Evolutionary conservation across 2,888 invertebrate species (phyloP), one percentile per base, ranked within the genome.

Genomic region (Ethmia dodecea): DNA sequence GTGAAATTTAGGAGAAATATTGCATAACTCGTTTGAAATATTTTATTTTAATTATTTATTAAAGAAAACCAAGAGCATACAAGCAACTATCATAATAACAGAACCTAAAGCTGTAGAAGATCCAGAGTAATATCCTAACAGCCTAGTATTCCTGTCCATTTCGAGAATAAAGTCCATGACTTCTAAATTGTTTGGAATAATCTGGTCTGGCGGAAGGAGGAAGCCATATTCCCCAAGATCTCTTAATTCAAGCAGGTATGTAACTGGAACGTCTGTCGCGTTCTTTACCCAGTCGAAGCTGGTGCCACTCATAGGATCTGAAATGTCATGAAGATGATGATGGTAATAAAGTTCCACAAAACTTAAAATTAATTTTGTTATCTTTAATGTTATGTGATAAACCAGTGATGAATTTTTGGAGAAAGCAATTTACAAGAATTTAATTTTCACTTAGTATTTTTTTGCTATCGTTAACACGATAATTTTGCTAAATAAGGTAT

Each of bases 211-310:
- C 0, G 89, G 89, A 0, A 91, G 67, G 1, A 89, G 52, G 60
- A 91, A 91, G 0, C 90, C 91, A 28, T 72, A 86, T 5, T 64
- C 61, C 2, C 90, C 89, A 2, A 74, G 72, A 46, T 91, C 91
- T 13, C 89, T 63, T 1, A 91, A 76, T 52, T 92, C 91, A n/a
- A 90, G 70, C 0, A 89, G 86, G 50, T 87, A 89, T 1, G 88
- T 63, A 25, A 90, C 77, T 4, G 88, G 87, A 0, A 89, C 81
- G 1, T 84, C 66, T 0, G 79, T 67, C 1, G 52, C 66, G 2
- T 80, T 75, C 45, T 90, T 88, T 0, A 88, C 90, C 88, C 89
- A 91, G 52, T 91, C 90, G 30, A 86, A 86, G 27, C 81, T 86
- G 3, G 78, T 62, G 1, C 88, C 88, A n/a, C 80, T 84, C 69